Conservation (phyloP, 2,797 vertebrate genomes). For the Echiichthys vipera region DNA sequence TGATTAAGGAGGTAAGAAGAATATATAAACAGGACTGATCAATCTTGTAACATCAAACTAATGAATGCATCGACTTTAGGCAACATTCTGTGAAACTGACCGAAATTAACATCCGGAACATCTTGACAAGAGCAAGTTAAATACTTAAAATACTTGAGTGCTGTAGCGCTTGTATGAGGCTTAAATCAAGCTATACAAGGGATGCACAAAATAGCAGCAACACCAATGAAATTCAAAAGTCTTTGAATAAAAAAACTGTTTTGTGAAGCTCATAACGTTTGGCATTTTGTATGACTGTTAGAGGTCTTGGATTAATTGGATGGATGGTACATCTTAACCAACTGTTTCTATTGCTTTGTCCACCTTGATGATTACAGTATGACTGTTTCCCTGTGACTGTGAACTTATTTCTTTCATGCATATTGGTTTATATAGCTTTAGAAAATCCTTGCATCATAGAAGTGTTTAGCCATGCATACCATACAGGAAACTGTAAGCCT, state of each 20-base stretch:
- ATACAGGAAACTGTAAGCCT: slow-evolving; percentile 11
- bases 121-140: too few species aligned
- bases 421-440: neutral
- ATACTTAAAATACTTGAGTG: too few species aligned
- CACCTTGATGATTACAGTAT: neutral
- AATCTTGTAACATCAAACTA: too few species aligned
- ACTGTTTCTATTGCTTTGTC: neutral
- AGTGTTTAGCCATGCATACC: neutral
- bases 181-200: neutral
- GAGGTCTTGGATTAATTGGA: neutral
- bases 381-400: neutral
- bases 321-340: neutral
- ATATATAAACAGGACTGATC: too few species aligned
- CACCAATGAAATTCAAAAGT: neutral
- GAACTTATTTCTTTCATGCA: neutral
- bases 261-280: neutral
- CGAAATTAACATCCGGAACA: too few species aligned
- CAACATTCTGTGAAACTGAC: too few species aligned
- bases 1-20: too few species aligned
- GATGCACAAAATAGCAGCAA: neutral
- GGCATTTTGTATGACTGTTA: neutral
- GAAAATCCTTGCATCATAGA: neutral
- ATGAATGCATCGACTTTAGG: too few species aligned
- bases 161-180: too few species aligned
- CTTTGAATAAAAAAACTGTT: neutral